phyloP scores from a whole-genome alignment of 2,113 vertebrate genomes.

The Chlorocebus sabaeus region DNA sequence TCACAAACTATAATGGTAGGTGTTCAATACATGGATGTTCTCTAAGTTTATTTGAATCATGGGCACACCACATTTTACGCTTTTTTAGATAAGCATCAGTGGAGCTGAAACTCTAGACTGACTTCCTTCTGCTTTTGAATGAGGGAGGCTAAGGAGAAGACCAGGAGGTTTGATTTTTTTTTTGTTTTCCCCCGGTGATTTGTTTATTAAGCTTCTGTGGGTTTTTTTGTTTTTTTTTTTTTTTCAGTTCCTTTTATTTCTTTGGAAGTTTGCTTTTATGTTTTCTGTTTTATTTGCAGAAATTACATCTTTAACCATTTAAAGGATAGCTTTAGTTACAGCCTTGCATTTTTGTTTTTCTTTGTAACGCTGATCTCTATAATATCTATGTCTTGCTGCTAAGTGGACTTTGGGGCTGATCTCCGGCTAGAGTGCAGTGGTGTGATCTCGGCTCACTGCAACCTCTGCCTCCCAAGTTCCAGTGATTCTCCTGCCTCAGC shows the following conservation, averaged over 20 bases:
- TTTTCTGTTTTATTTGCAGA: neutral
- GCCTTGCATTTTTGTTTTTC: fast-evolving
- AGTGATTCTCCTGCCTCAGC: too few species aligned
- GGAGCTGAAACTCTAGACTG: neutral
- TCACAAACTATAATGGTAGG: fast-evolving
- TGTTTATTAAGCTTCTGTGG: neutral
- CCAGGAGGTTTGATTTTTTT: constrained; percentile 49
- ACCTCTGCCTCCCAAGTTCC: too few species aligned
- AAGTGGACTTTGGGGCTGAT: fast-evolving
- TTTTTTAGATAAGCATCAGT: neutral
- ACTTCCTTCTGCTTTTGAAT: constrained; percentile 70
- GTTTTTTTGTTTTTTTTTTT: neutral
- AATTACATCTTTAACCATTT: neutral
- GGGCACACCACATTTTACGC: fast-evolving
- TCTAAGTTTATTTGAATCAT: fast-evolving
- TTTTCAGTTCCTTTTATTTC: neutral
- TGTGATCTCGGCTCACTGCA: too few species aligned
- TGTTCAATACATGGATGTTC: fast-evolving
- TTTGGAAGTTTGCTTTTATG: neutral
- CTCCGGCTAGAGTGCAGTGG: too few species aligned
- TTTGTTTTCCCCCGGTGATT: neutral
- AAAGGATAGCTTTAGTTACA: neutral
- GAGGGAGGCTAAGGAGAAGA: neutral
- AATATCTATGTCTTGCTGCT: fast-evolving
- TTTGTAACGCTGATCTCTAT: fast-evolving